Base-by-base conservation (phyloP, 2,888 invertebrate species). In the Oxyscelio sp. region DNA sequence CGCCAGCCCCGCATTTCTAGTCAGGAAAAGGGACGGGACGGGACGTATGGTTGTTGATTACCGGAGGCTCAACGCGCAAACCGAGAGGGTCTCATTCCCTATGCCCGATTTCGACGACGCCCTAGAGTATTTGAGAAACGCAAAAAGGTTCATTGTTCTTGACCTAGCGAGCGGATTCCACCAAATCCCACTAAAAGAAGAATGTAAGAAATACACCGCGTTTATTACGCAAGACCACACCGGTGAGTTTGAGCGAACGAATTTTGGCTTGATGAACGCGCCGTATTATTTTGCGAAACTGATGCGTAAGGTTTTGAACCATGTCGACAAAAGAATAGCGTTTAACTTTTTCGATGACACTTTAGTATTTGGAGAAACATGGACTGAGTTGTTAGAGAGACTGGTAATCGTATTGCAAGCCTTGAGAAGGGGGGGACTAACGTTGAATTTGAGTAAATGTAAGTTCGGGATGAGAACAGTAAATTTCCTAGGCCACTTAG, bases 31-130 rank as follows among this genome's bases (percentile, higher is more conserved):
- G 11, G 65, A 68, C 8, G 87, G 87, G 8, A 66, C 68, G 9
- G 54, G 70, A 8, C 19, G 83, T 21, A 56, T 87, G 8, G 86
- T 87, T 0, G 70, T 86, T 0, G 86, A 88, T 48, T 88, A 83
- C 59, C 59, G 86, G 1, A 22, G 15, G 17, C 19, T 87, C 27
- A 86, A 88, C 54, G 15, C 31, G 2, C 79, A 85, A 38, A 85
- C 82, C 0, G 27, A 70, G 8, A 77, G 65, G 43, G 74, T 71
- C 4, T 8, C 71, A 19, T 48, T 58, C 19, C 58, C 71, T 0
- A 59, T 71, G 38, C 50, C 59, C 1, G 48, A 71, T 9, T 59
- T 85, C 0, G 87, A 88, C 21, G 85, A 43, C 15, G 34, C 34
- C 2, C 34, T 34, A 2, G 34, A 34, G 9, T 34, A 34, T 2